Percentiles rank a stretch among this genome's conserved stretches.
Evolutionary conservation across 2,797 vertebrate genomes (phyloP).

Genomic region (Notolepis coatsorum): DNA sequence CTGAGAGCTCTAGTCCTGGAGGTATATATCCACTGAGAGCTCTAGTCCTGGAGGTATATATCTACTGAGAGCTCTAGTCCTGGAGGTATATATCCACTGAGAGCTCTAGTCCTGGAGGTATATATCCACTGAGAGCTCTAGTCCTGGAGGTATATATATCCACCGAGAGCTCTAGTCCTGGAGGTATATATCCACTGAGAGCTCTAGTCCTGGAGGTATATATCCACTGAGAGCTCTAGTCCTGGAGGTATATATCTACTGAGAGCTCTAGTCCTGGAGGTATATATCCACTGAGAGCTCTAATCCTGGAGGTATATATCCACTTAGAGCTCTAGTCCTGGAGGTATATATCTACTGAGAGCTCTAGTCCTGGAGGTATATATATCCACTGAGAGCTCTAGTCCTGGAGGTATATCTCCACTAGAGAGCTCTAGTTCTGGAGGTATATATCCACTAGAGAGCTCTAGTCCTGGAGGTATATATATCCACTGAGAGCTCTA

Average conservation of each 20-base stretch:
- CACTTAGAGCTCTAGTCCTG: slow-evolving; percentile 27
- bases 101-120: slow-evolving; percentile 29
- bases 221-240: slow-evolving; percentile 29
- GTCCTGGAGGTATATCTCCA: slow-evolving; percentile 34
- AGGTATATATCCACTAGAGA: slow-evolving; percentile 36
- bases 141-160: slow-evolving; percentile 34
- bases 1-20: slow-evolving; percentile 24
- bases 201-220: slow-evolving; percentile 32
- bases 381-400: slow-evolving; percentile 28
- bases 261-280: slow-evolving; percentile 26
- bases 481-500: slow-evolving; percentile 28
- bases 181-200: slow-evolving; percentile 31
- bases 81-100: slow-evolving; percentile 28
- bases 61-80: slow-evolving; percentile 28
- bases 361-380: slow-evolving; percentile 32
- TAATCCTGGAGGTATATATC: slow-evolving; percentile 35
- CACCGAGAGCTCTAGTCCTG: slow-evolving; percentile 27
- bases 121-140: slow-evolving; percentile 33
- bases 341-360: slow-evolving; percentile 31
- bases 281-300: slow-evolving; percentile 32
- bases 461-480: slow-evolving; percentile 32
- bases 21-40: slow-evolving; percentile 31
- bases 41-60: slow-evolving; percentile 35
- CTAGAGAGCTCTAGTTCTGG: slow-evolving; percentile 27
- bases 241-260: slow-evolving; percentile 30